Conservation (phyloP, 2,888 invertebrate species). For the Conus canariensis region DNA sequence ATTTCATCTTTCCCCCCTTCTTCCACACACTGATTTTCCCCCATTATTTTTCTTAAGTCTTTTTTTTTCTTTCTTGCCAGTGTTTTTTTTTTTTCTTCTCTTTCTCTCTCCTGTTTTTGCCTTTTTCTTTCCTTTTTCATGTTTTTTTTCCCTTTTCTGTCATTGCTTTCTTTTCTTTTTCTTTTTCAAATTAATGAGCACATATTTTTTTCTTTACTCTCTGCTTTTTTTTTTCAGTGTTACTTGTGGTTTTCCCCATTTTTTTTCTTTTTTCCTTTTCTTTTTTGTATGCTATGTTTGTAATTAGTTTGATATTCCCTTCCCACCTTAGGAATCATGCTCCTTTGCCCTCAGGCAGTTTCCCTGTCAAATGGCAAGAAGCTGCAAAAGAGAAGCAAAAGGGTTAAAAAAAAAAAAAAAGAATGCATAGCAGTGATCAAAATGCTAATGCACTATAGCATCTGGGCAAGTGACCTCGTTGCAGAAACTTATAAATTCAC, state of each 20-base stretch:
- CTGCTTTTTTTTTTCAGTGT: too few species aligned
- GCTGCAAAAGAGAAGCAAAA: conserved; percentile 41
- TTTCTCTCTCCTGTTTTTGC: background rate
- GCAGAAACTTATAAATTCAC: too few species aligned
- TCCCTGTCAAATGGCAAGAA: conserved; percentile 27
- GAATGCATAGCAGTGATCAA: conserved; percentile 4
- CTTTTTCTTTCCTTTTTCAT: background rate
- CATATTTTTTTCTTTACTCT: too few species aligned
- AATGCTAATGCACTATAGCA: background rate
- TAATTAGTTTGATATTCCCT: background rate
- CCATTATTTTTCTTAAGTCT: background rate
- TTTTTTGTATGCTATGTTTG: background rate
- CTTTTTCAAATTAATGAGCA: background rate
- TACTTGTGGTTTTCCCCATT: background rate
- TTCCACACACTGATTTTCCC: background rate
- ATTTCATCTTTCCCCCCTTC: background rate
- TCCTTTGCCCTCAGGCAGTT: background rate
- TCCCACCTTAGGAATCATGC: background rate
- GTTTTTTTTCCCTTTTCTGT: background rate
- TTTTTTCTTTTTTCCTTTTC: background rate
- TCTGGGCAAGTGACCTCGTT: too few species aligned
- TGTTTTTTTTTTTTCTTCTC: background rate
- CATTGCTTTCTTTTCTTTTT: background rate
- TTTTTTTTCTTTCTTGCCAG: background rate
- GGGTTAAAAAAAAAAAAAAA: conserved; percentile 1